A percentile compares a stretch with the other conserved stretches of the same genome.
phyloP scores from a whole-genome alignment of 2,888 invertebrate species.

The Synergus umbraculus region DNA sequence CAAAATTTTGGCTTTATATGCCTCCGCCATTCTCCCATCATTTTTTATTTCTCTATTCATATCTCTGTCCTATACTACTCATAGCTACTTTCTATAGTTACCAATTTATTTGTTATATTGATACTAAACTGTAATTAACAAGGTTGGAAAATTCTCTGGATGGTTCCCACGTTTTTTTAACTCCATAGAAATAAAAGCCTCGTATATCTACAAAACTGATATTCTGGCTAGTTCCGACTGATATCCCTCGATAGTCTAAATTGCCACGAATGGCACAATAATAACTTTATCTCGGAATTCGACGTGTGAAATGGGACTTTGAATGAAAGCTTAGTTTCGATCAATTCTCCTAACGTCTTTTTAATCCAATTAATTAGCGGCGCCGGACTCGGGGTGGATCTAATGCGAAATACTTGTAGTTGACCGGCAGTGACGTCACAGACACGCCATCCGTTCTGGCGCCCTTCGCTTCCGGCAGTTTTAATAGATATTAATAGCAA shows the following conservation, averaged over 20 bases:
- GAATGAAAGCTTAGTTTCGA: slow-evolving; percentile 54
- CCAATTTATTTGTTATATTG: not conserved
- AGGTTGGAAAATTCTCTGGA: not conserved
- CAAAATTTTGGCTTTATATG: slow-evolving; percentile 31
- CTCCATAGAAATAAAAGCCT: no score
- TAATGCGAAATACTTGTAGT: slow-evolving; percentile 77
- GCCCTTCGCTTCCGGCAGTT: slow-evolving; percentile 67
- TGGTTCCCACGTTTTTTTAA: not conserved
- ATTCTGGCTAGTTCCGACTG: not conserved
- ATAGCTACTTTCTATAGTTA: not conserved
- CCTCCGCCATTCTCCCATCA: not conserved
- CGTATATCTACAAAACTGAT: not conserved
- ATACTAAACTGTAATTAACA: no score
- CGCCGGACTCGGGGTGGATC: slow-evolving; percentile 49
- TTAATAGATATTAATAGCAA: slow-evolving; percentile 76
- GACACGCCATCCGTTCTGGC: slow-evolving; percentile 59
- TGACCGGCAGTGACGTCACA: slow-evolving; percentile 75
- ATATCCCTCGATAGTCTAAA: not conserved
- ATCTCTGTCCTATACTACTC: no score
- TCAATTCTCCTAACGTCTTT: slow-evolving; percentile 75
- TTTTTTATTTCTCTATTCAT: slow-evolving; percentile 17
- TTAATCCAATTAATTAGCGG: slow-evolving; percentile 75
- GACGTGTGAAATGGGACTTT: slow-evolving; percentile 47
- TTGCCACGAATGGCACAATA: slow-evolving; percentile 28
- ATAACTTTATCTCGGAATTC: slow-evolving; percentile 47